Evolutionary conservation across 2,888 invertebrate species (phyloP).

Genomic region (Mesorhabditis spiculigera): DNA sequence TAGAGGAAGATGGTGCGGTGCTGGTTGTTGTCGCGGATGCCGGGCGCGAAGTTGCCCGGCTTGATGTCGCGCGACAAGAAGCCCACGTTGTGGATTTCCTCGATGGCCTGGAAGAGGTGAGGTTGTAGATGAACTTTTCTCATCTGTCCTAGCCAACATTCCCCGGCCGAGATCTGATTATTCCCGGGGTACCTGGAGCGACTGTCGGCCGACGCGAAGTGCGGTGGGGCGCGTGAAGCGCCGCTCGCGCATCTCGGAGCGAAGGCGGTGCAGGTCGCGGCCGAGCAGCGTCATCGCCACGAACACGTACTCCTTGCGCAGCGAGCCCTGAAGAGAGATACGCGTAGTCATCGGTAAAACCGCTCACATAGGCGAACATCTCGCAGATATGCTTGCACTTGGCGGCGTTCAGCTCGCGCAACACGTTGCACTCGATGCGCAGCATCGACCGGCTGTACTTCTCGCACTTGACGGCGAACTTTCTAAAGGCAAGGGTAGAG

Average conservation of each 20-base stretch:
- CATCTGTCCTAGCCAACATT: background rate
- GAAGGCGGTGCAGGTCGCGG: constrained; percentile 42
- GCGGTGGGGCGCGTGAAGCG: constrained; percentile 40
- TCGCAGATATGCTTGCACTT: constrained; percentile 19
- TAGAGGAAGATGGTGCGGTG: constrained; percentile 32
- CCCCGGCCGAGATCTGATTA: background rate
- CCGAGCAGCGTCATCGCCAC: constrained; percentile 43
- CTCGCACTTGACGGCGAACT: constrained; percentile 25
- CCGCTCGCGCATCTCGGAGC: constrained; percentile 33
- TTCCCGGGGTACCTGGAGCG: constrained; percentile 24
- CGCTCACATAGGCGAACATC: constrained; percentile 20
- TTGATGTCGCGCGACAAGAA: constrained; percentile 46
- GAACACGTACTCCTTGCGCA: constrained; percentile 35
- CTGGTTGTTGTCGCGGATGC: constrained; percentile 31
- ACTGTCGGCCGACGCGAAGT: constrained; percentile 34
- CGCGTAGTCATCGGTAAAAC: background rate
- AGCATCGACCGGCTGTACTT: constrained; percentile 25
- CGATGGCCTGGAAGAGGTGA: constrained; percentile 29
- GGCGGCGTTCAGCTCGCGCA: constrained; percentile 14
- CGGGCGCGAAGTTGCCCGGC: constrained; percentile 50
- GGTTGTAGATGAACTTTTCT: background rate
- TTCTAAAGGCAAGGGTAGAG: constrained; percentile 9
- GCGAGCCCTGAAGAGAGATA: constrained; percentile 29
- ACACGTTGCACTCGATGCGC: constrained; percentile 22
- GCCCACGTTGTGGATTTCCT: constrained; percentile 42